These are phyloP conservation scores for Ammodytes marinus DNA, from an alignment of 2,113 vertebrate genomes.

Conservation along the genomic window DNA sequence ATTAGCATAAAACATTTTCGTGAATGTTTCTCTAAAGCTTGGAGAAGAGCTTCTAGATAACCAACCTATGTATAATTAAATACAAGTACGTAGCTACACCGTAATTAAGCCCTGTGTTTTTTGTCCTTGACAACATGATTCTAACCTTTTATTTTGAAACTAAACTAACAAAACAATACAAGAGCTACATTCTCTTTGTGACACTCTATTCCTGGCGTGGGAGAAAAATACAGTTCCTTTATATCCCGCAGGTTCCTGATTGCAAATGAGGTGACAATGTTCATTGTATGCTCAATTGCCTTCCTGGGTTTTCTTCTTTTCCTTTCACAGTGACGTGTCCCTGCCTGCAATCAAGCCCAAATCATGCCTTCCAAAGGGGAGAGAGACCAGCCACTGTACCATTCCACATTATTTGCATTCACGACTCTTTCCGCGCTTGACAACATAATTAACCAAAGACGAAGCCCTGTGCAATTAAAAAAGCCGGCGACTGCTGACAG, in stretches of 20 bases:
- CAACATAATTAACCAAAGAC: constrained; percentile 78
- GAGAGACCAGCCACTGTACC: constrained; percentile 30
- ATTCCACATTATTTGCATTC: constrained; percentile 63
- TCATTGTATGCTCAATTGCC: constrained; percentile 68
- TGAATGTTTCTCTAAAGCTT: constrained; percentile 46
- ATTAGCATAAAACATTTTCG: constrained; percentile 32
- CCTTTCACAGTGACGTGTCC: constrained; percentile 32
- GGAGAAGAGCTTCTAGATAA: constrained; percentile 25
- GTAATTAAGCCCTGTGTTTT: constrained; percentile 49
- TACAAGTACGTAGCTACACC: constrained; percentile 1
- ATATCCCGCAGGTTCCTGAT: constrained; percentile 51
- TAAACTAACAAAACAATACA: constrained; percentile 23
- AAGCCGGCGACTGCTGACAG: constrained; percentile 67
- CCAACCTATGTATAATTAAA: constrained; percentile 54
- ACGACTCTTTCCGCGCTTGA: constrained; percentile 60
- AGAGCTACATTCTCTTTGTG: constrained; percentile 16
- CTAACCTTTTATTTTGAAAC: constrained; percentile 40
- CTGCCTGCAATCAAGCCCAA: constrained; percentile 55
- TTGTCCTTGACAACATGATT: constrained; percentile 35
- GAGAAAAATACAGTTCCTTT: constrained; percentile 44
- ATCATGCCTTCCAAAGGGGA: constrained; percentile 45
- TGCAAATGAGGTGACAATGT: constrained; percentile 65
- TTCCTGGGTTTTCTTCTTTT: constrained; percentile 41
- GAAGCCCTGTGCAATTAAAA: constrained; percentile 77
- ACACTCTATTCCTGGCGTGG: constrained; percentile 23